Evolutionary conservation across 2,888 invertebrate species (phyloP), one percentile per base, ranked within the genome.

Genomic region (Melangyna quadrimaculata): DNA sequence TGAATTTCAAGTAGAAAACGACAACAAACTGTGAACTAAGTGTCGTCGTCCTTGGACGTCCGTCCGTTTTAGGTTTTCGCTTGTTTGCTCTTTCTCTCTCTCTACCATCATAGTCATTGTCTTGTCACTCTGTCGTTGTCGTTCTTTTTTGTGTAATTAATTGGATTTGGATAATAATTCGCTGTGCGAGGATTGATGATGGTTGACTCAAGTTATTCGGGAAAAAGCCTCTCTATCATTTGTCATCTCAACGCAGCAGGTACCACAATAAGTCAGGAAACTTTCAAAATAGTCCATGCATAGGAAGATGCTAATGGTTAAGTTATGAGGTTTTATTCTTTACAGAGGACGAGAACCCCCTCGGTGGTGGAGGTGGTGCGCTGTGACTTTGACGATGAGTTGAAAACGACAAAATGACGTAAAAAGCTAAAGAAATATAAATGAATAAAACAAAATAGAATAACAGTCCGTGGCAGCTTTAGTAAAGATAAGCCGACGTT

Each of bases 81-180:
- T 59, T 40, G 59, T 2, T 40, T 5, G 14, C 10, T 40, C 7
- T 22, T 2, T 24, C 37, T n/a, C 59, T 24, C 37, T 9, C 7
- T 19, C 7, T n/a, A 22, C n/a, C 59, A n/a, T 40, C 17, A 37
- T 7, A 29, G 12, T 63, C 43, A 19, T 9, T 6, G 61, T 24
- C 78, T 53, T 72, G 12, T 24, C 17, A n/a, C 17, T 17, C 45
- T 6, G 61, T 24, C 78, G 14, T 53, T 72, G 12, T 24, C 17
- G 22, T 24, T 17, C 45, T 51, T 73, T 29, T 53, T 40, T 61
- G 55, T 55, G 63, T 84, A 84, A 84, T 84, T 84, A 84, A 84
- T 84, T 84, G 74, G 84, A 84, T 84, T 84, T 84, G 84, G 84
- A 84, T 84, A 84, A 84, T 80, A 84, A 79, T 79, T 84, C 83